Evolutionary conservation across 2,888 invertebrate genomes (phyloP), one percentile per base, ranked within the genome.

Genomic region (Mythimna impura): DNA sequence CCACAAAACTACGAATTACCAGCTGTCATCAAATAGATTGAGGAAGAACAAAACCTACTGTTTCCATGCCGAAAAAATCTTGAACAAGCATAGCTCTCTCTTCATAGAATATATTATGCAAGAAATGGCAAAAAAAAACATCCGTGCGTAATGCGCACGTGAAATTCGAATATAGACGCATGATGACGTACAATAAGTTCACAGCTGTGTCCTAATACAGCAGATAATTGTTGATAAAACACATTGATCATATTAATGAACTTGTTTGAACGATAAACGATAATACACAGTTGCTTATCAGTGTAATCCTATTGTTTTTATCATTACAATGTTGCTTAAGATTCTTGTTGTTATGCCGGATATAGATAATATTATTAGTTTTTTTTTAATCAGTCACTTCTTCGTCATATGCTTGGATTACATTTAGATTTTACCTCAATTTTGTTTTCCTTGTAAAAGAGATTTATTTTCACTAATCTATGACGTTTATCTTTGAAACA

Each of bases 221-320:
- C n/a, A 62, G 78, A 78, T 81, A 66, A 69, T 64, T 66, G 9
- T 63, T 14, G 79, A 82, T 78, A 69, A 74, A 14, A 47, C 20
- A 22, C 7, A 76, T 66, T 70, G 57, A 69, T 71, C 34, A 58
- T 57, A 52, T 60, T 71, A 75, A 70, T 73, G 68, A 75, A 77
- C 70, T 71, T 60, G 67, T 57, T 20, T 84, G 81, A 78, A 82
- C 78, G 86, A 84, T 85, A 82, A 70, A 81, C 78, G 84, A 84
- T 85, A 80, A 68, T 47, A 63, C 25, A 71, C 58, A 68, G n/a
- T 55, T 60, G 71, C 34, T 30, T 74, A 81, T 80, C 80, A 22
- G n/a, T 57, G 9, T 73, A 78, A 83, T 79, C 75, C 66, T 70
- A 72, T 80, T 67, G 62, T 70, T 55, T 63, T 76, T 77, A 83